A percentile compares a stretch with the other conserved stretches of the same genome.
These are phyloP conservation scores for Xiphophorus maculatus DNA, from an alignment of 2,113 vertebrate genomes.

Conservation along the genomic window DNA sequence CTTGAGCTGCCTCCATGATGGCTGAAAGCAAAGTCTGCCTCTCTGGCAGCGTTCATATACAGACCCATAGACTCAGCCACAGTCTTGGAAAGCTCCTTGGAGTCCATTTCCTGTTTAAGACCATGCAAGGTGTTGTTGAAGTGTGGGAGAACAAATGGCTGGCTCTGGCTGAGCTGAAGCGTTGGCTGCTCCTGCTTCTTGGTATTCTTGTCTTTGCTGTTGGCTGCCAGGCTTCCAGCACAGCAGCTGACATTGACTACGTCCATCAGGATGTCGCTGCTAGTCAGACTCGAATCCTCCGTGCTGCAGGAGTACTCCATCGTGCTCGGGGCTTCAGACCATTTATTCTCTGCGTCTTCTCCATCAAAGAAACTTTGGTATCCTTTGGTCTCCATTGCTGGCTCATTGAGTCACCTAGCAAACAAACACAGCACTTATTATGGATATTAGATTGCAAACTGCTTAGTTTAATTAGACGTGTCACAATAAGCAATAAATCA, in stretches of 20 bases:
- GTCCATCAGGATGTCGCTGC: slow-evolving; percentile 89
- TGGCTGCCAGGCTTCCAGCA: slow-evolving; percentile 75
- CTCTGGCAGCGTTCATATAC: slow-evolving; percentile 95
- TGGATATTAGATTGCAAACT: background rate
- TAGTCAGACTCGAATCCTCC: slow-evolving; percentile 80
- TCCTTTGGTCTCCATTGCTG: slow-evolving; percentile 97
- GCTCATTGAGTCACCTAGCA: slow-evolving; percentile 80
- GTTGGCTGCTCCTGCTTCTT: slow-evolving; percentile 87
- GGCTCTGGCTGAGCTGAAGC: slow-evolving; percentile 84
- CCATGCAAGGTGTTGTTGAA: slow-evolving; percentile 85
- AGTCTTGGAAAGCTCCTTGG: slow-evolving; percentile 95
- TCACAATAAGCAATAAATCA: no score
- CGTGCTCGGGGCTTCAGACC: slow-evolving; percentile 87
- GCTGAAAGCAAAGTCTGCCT: slow-evolving; percentile 88
- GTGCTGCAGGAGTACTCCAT: slow-evolving; percentile 83
- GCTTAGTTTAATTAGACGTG: no score
- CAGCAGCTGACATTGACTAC: slow-evolving; percentile 87
- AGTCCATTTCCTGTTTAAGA: slow-evolving; percentile 87
- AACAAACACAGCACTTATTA: slow-evolving; percentile 1
- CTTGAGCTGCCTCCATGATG: slow-evolving; percentile 83
- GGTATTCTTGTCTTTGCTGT: slow-evolving; percentile 84
- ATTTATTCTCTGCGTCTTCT: slow-evolving; percentile 90
- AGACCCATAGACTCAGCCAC: slow-evolving; percentile 98
- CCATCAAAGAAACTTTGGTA: slow-evolving; percentile 94
- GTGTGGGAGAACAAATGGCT: slow-evolving; percentile 82